A percentile compares a stretch with the other conserved stretches of the same genome.
Evolutionary conservation across 1,140 invertebrate species (phyloP).

Genomic region (Drosophila bifasciata): DNA sequence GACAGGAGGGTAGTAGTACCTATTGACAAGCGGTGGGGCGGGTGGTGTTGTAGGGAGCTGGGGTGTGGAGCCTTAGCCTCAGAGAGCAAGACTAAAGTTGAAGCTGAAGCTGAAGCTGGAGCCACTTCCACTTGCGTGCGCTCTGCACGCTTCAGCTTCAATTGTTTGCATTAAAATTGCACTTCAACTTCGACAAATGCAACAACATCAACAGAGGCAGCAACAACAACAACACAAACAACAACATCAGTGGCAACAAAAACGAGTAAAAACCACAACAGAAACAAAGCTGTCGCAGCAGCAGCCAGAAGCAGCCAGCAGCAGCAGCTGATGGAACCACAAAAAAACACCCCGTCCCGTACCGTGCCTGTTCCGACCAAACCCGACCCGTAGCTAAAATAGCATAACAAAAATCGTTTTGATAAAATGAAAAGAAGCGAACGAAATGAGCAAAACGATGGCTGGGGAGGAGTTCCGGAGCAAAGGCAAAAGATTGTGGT

Average conservation of each 20-base stretch:
- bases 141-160: conserved; percentile 78
- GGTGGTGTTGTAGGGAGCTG: too few relatives aligned
- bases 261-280: conserved; percentile 41
- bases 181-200: conserved; percentile 78
- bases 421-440: conserved; percentile 67
- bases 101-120: conserved; percentile 34
- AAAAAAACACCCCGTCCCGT: conserved; percentile 13
- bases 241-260: conserved; percentile 19
- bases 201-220: conserved; percentile 47
- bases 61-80: background rate
- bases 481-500: conserved; percentile 47
- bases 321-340: conserved; percentile 43
- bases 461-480: background rate
- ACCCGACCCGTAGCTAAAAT: conserved; percentile 67
- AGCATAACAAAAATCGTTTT: conserved; percentile 72
- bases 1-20: conserved; percentile 10
- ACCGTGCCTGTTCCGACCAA: too few relatives aligned
- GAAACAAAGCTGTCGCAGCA: conserved; percentile 51
- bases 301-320: conserved; percentile 9
- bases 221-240: conserved; percentile 41
- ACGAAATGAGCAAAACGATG: conserved; percentile 50
- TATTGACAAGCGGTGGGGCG: conserved; percentile 22
- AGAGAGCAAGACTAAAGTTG: conserved; percentile 32
- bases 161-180: conserved; percentile 82
- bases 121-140: conserved; percentile 63